Percentiles rank a stretch among this genome's conserved stretches.
phyloP scores from a whole-genome alignment of 2,888 invertebrate genomes.

The Drepanosiphum platanoidis region DNA sequence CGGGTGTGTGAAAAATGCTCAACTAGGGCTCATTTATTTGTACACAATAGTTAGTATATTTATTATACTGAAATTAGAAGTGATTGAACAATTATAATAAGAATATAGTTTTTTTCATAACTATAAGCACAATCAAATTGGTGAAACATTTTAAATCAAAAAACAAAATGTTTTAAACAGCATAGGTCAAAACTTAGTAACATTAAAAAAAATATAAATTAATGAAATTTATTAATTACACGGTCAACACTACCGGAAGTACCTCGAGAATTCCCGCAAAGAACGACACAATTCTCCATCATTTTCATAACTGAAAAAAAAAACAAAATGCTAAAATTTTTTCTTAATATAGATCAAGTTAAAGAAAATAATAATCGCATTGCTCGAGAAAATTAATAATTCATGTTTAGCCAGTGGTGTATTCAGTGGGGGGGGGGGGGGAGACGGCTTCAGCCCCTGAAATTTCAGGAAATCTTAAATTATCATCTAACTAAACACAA shows the following conservation, averaged over 20 bases:
- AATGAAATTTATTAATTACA: slow-evolving; percentile 31
- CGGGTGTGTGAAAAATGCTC: slow-evolving; percentile 7
- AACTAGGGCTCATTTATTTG: slow-evolving; percentile 37
- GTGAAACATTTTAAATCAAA: slow-evolving; percentile 34
- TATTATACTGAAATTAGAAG: slow-evolving; percentile 51
- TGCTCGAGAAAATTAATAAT: background rate
- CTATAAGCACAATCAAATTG: slow-evolving; percentile 45
- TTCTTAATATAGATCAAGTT: background rate
- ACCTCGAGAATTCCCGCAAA: slow-evolving; percentile 50
- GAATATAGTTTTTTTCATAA: slow-evolving; percentile 29
- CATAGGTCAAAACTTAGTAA: slow-evolving; percentile 25
- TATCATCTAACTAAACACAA: no score
- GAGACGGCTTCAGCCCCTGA: no score
- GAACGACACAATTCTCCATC: slow-evolving; percentile 52
- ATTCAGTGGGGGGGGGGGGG: no score
- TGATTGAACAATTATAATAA: slow-evolving; percentile 30
- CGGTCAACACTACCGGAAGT: slow-evolving; percentile 49
- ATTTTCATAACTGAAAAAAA: slow-evolving; percentile 45
- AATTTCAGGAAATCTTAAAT: no score
- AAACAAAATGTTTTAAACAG: slow-evolving; percentile 46
- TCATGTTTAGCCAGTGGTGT: background rate
- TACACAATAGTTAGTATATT: slow-evolving; percentile 50
- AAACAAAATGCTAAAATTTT: background rate
- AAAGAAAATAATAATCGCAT: background rate
- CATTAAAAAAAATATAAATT: slow-evolving; percentile 24